A percentile compares a stretch with the other conserved stretches of the same genome.
Evolutionary conservation across 2,888 invertebrate genomes (phyloP).

Genomic region (Tetragnatha montana): DNA sequence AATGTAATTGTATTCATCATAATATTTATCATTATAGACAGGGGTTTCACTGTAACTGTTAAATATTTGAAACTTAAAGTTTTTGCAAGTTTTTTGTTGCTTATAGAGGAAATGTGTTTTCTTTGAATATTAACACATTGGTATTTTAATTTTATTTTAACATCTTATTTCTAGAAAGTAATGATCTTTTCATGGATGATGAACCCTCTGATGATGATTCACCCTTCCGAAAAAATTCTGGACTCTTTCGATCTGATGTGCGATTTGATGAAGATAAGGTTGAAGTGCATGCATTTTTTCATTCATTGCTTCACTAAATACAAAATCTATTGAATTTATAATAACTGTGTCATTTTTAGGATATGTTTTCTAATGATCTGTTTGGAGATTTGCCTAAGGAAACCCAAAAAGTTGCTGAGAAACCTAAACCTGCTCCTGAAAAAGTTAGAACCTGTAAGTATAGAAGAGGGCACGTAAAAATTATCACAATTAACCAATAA

Average conservation of each 20-base stretch:
- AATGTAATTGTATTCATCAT: no score
- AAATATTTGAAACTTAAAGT: no score
- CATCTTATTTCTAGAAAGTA: slow-evolving; percentile 26
- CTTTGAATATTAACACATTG: background rate
- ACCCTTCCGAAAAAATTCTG: slow-evolving; percentile 62
- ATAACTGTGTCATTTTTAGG: slow-evolving; percentile 14
- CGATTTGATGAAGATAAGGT: slow-evolving; percentile 60
- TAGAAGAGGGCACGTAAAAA: background rate
- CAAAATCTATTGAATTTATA: background rate
- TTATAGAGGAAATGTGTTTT: background rate
- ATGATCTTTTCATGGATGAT: slow-evolving; percentile 62
- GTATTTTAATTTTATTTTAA: slow-evolving; percentile 7
- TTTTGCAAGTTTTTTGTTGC: no score
- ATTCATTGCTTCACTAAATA: background rate
- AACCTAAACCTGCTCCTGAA: slow-evolving; percentile 13
- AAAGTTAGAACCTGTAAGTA: slow-evolving; percentile 3
- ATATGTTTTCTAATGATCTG: slow-evolving; percentile 59
- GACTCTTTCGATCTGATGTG: slow-evolving; percentile 50
- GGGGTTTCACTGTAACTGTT: no score
- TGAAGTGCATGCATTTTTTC: background rate
- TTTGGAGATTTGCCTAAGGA: slow-evolving; percentile 53
- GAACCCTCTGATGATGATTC: slow-evolving; percentile 62
- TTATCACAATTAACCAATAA: background rate
- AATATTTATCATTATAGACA: no score
- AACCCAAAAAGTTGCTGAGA: slow-evolving; percentile 13